phyloP scores from a whole-genome alignment of 2,888 invertebrate genomes.

The Tinea trinotella region DNA sequence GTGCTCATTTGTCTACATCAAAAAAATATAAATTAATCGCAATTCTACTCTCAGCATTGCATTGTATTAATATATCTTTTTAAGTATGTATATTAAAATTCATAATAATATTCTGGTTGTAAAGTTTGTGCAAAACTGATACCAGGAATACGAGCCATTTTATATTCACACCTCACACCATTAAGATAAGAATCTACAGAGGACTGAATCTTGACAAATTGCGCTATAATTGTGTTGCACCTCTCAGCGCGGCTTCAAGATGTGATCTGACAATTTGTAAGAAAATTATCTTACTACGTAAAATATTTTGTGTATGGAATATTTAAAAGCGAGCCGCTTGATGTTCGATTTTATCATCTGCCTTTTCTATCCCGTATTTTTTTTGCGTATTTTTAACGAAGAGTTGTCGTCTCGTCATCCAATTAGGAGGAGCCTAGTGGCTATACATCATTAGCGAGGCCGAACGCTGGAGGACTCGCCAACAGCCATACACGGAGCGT shows the following conservation, averaged over 20 bases:
- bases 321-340: slow-evolving; percentile 13
- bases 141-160: slow-evolving; percentile 38
- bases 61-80: not conserved
- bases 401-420: slow-evolving; percentile 49
- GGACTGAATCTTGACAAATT: slow-evolving; percentile 41
- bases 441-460: slow-evolving; percentile 61
- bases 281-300: not conserved
- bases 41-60: not conserved
- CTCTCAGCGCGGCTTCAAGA: slow-evolving; percentile 13
- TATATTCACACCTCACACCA: slow-evolving; percentile 50
- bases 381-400: slow-evolving; percentile 45
- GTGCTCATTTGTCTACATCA: no score
- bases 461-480: slow-evolving; percentile 26
- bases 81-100: not conserved
- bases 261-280: slow-evolving; percentile 5
- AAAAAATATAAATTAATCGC: no score
- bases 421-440: slow-evolving; percentile 62
- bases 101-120: not conserved
- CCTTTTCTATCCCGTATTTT: slow-evolving; percentile 39
- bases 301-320: not conserved
- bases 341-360: slow-evolving; percentile 17
- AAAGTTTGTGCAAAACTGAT: not conserved
- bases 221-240: slow-evolving; percentile 19
- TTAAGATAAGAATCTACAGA: slow-evolving; percentile 45
- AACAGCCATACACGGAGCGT: slow-evolving; percentile 30